Evolutionary conservation across 2,888 invertebrate species (phyloP).

Genomic region (Drosophila tripunctata): DNA sequence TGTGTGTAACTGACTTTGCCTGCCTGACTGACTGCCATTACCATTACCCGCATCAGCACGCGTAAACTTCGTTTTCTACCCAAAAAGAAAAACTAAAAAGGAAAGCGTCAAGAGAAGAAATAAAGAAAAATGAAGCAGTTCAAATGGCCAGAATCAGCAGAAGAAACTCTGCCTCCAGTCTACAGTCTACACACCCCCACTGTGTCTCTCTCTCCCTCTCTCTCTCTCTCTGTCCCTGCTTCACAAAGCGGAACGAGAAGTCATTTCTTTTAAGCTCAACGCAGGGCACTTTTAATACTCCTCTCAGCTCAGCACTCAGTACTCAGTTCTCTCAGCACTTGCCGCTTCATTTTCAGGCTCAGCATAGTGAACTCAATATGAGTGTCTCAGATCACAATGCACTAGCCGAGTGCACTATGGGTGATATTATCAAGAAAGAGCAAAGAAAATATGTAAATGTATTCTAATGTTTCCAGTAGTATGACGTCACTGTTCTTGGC

Average conservation of each 20-base stretch:
- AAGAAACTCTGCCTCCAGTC: not conserved
- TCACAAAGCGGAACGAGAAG: slow-evolving; percentile 66
- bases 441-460: no score
- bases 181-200: no score
- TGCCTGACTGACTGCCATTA: slow-evolving; percentile 61
- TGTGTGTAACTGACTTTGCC: slow-evolving; percentile 40
- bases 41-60: slow-evolving; percentile 74
- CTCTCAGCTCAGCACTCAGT: no score
- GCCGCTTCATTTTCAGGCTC: not conserved
- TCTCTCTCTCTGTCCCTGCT: not conserved
- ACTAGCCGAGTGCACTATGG: not conserved
- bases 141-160: slow-evolving; percentile 17
- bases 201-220: no score
- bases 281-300: slow-evolving; percentile 61
- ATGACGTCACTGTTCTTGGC: no score
- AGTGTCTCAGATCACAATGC: slow-evolving; percentile 5
- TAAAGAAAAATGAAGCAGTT: not conserved
- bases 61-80: slow-evolving; percentile 71
- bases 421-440: no score
- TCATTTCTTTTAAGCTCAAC: slow-evolving; percentile 73
- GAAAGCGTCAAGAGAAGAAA: slow-evolving; percentile 1
- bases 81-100: slow-evolving; percentile 28
- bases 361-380: slow-evolving; percentile 7
- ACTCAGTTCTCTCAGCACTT: slow-evolving; percentile 5
- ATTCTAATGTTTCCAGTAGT: no score